Conservation (phyloP, 1,140 invertebrate species). For the Drosophila pectinifera region DNA sequence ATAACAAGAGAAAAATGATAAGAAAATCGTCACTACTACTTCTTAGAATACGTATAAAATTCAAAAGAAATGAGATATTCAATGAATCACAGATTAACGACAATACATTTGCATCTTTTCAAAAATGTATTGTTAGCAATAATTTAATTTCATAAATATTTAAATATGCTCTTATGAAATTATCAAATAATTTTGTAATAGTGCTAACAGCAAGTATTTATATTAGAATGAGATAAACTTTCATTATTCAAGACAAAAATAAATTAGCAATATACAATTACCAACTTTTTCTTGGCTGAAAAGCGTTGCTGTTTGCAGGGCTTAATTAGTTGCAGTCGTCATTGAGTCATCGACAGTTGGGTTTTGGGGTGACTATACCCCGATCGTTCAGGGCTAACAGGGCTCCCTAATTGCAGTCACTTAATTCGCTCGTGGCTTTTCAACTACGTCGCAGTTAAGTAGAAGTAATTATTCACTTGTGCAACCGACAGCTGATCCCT, state of each 20-base stretch:
- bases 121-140: neutral
- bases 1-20: too few relatives aligned
- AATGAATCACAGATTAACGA: slow-evolving; percentile 1
- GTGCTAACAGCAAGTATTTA: too few relatives aligned
- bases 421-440: slow-evolving; percentile 37
- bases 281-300: neutral
- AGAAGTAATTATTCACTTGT: slow-evolving; percentile 61
- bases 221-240: neutral
- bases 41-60: neutral
- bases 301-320: slow-evolving; percentile 2
- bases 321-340: slow-evolving; percentile 31
- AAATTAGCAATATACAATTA: neutral
- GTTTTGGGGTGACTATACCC: slow-evolving; percentile 29
- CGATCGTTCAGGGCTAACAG: slow-evolving; percentile 31
- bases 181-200: too few relatives aligned
- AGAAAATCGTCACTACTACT: neutral
- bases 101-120: neutral
- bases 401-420: slow-evolving; percentile 56
- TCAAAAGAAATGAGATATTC: neutral
- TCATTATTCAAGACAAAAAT: neutral
- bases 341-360: slow-evolving; percentile 38
- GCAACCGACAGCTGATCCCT: slow-evolving; percentile 54
- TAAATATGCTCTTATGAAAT: too few relatives aligned
- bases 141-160: neutral
- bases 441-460: slow-evolving; percentile 40